A percentile compares a stretch with the other conserved stretches of the same genome.
Evolutionary conservation across 1,140 invertebrate genomes (phyloP).

Genomic region (Xylocopa sonorina): DNA sequence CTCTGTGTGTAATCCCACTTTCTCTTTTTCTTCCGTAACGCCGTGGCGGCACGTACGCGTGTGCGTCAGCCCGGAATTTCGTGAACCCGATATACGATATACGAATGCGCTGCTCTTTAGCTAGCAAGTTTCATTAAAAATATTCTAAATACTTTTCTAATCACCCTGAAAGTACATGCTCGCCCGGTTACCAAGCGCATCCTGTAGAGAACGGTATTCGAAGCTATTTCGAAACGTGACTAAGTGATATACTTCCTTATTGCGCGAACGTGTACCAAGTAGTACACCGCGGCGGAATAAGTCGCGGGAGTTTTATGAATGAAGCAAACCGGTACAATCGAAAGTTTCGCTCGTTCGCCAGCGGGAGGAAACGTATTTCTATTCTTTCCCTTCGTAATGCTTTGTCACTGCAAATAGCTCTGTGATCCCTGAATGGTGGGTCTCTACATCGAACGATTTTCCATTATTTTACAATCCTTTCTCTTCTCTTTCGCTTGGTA

Average conservation of each 20-base stretch:
- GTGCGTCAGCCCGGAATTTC: conserved; percentile 45
- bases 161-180: too few relatives aligned
- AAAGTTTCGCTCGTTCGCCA: neutral
- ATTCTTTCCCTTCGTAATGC: too few relatives aligned
- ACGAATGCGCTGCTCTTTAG: too few relatives aligned
- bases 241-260: conserved; percentile 45
- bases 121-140: too few relatives aligned
- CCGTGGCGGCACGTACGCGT: neutral
- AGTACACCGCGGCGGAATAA: neutral
- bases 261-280: conserved; percentile 1
- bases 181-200: neutral
- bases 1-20: conserved; percentile 27
- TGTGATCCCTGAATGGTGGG: too few relatives aligned
- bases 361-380: neutral
- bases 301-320: conserved; percentile 12
- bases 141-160: too few relatives aligned
- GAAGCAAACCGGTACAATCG: neutral
- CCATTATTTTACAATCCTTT: too few relatives aligned
- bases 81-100: conserved; percentile 47
- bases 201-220: neutral
- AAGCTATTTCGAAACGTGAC: neutral
- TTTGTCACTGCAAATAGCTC: too few relatives aligned
- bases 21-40: conserved; percentile 41
- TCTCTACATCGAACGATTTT: too few relatives aligned
- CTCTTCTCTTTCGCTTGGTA: too few relatives aligned